phyloP scores from a whole-genome alignment of 2,797 vertebrate genomes.

The Moxostoma hubbsi region DNA sequence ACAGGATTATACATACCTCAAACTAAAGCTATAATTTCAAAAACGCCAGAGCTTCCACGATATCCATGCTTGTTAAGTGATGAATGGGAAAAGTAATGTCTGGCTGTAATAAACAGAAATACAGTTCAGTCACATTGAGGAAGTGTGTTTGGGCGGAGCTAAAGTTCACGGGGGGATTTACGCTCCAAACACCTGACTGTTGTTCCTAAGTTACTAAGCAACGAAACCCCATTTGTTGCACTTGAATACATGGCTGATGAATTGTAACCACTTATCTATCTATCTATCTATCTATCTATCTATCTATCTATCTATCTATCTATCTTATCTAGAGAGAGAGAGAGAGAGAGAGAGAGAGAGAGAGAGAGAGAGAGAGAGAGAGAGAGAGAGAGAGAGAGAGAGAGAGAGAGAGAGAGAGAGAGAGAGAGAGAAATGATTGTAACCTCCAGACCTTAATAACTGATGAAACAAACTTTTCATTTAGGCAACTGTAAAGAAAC shows the following conservation, averaged over 20 bases:
- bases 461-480: neutral
- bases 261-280: neutral
- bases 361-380: too few relatives aligned
- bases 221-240: slow-evolving; percentile 4
- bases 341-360: too few relatives aligned
- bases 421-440: neutral
- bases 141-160: slow-evolving; percentile 59
- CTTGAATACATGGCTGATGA: neutral
- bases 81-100: neutral
- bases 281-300: too few relatives aligned
- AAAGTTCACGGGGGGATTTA: slow-evolving; percentile 54
- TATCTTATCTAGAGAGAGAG: too few relatives aligned
- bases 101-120: slow-evolving; percentile 14
- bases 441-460: neutral
- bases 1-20: slow-evolving; percentile 39
- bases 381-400: too few relatives aligned
- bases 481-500: too few relatives aligned
- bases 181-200: slow-evolving; percentile 36
- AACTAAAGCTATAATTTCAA: slow-evolving; percentile 31
- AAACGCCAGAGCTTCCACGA: neutral
- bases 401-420: too few relatives aligned
- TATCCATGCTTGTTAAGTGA: neutral
- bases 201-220: slow-evolving; percentile 15
- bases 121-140: slow-evolving; percentile 37
- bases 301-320: too few relatives aligned